Evolutionary conservation across 2,888 invertebrate genomes (phyloP), one percentile per base, ranked within the genome.

Genomic region (Cybosia mesomella): DNA sequence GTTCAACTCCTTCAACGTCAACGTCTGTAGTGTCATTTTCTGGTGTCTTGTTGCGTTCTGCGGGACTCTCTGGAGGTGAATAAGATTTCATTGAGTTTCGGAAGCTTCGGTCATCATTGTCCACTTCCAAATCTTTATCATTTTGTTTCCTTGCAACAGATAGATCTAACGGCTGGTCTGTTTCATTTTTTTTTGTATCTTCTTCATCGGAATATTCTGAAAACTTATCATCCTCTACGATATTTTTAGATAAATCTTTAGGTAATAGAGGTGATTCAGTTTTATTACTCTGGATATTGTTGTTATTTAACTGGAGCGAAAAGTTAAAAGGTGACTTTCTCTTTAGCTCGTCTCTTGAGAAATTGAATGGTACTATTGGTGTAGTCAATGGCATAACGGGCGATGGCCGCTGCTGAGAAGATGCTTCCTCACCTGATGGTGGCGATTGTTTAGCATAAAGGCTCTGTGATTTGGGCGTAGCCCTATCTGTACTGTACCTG

Each of bases 101-200:
- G 87, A 91, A 89, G 71, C 92, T 92, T 77, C 90, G 90, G 76
- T 94, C 91, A 28, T 93, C 93, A 63, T 88, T 89, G 1, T 94
- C 94, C 9, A 82, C 82, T 73, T 95, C 94, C 28, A 89, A 91
- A 58, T 92, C 92, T 71, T 92, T 94, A 34, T 93, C 92, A 60
- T 86, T 88, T 71, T 95, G 91, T 85, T 96, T 96, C 72, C 95
- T 92, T 36, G 96, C 92, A 28, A 97, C 94, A 63, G 97, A 96
- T 74, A 98, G 92, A 89, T 98, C 98, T 58, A 98, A 90, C 0
- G 98, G 98, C 85, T 97, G 96, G 71, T 97, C 97, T 8, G 92
- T 92, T 64, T 93, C 91, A 70, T 95, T 95, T 81, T 93, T 95
- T 74, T 89, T 91, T 15, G 72, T 68, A 15, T 92, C 91, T 62